Base-by-base conservation (phyloP, 2,888 invertebrate genomes). In the Mythimna vitellina region DNA sequence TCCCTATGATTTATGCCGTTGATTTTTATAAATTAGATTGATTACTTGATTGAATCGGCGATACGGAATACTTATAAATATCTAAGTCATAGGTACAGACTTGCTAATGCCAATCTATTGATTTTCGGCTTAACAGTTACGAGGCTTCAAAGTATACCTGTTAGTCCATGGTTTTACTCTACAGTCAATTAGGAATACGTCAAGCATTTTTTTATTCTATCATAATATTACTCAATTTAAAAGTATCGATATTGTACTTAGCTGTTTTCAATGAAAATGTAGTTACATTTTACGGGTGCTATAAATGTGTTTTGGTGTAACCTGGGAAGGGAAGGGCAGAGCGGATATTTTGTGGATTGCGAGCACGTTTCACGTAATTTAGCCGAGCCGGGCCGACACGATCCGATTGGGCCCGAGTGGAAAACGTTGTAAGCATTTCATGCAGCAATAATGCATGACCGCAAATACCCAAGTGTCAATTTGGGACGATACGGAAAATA, bases 361-460 rank as follows among this genome's bases (percentile, higher is more conserved):
- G 87, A 89, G 90, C 93, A 93, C 94, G 94, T 93, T 91, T 88
- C 90, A 82, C 81, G 92, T 91, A 92, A 92, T 93, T 92, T 92
- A 89, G 89, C 85, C 86, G 75, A 72, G 76, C 46, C 77, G 79
- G 65, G 78, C 81, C 82, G 89, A 94, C 64, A 54, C 80, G 82
- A 76, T 73, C 83, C 81, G 89, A 93, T 22, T 46, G 72, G 81
- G 73, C 73, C 82, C 82, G 90, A 95, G 95, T 95, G 93, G 93
- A 93, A 93, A 95, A 92, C 92, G 89, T 76, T 94, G 95, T 95
- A 93, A 90, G 90, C 84, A 85, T 88, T 88, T 81, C 84, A 87
- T 78, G 80, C 81, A 86, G 83, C 83, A 86, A 89, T 90, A 87
- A 87, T 87, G 88, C 86, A 81, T 78, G 87, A 73, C 78, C 76